Percentiles rank a stretch among this genome's conserved stretches.
Evolutionary conservation across 1,140 invertebrate genomes (phyloP).

Genomic region (Lamellibrachia luymesi): DNA sequence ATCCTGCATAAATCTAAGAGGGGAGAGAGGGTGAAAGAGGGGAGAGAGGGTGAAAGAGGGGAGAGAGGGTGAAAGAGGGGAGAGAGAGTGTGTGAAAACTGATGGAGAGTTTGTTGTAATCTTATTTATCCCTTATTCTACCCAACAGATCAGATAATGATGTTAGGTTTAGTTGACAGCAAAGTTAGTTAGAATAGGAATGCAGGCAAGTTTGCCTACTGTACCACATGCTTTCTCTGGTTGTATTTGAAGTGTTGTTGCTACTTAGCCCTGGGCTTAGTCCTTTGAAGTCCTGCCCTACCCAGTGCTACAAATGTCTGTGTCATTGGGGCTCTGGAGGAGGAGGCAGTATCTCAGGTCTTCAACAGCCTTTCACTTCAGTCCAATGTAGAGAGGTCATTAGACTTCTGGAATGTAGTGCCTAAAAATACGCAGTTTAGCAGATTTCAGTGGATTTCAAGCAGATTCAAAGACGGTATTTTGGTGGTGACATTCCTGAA

Average conservation of each 20-base stretch:
- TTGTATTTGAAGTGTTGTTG: not conserved
- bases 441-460: no score
- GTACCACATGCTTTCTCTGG: not conserved
- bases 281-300: not conserved
- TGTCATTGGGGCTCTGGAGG: not conserved
- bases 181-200: not conserved
- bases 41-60: no score
- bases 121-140: not conserved
- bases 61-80: no score
- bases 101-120: no score
- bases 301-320: not conserved
- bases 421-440: no score
- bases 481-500: no score
- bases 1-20: no score
- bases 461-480: no score
- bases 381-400: not conserved
- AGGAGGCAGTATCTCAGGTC: not conserved
- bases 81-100: no score
- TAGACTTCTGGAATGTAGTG: not conserved
- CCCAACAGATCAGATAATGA: not conserved
- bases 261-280: not conserved
- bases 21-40: no score
- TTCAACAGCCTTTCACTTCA: not conserved
- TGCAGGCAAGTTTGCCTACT: not conserved
- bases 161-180: not conserved